Percentiles rank a stretch among this genome's conserved stretches.
Conservation (phyloP, 2,113 vertebrate genomes). For the Falco punctatus region DNA sequence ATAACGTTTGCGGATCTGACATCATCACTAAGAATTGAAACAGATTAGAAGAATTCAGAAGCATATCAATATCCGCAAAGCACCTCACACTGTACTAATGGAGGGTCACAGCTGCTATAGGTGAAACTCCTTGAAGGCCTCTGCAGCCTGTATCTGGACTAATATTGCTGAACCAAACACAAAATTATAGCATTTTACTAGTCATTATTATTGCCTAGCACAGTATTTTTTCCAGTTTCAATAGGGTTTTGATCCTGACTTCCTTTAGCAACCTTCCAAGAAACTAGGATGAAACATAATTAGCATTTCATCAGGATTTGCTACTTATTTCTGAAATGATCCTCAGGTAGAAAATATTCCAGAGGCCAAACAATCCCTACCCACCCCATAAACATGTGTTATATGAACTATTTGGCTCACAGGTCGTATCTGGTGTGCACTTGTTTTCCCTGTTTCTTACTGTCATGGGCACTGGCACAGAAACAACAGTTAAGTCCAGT, state of each 20-base stretch:
- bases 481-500: neutral
- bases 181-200: neutral
- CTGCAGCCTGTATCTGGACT: neutral
- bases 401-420: neutral
- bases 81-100: neutral
- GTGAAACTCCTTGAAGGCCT: neutral
- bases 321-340: neutral
- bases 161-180: neutral
- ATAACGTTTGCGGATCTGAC: constrained; percentile 93
- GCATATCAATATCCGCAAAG: neutral
- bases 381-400: neutral
- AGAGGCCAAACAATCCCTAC: neutral
- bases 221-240: neutral
- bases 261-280: neutral
- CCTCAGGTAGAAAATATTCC: neutral
- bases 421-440: neutral
- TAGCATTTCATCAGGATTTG: neutral
- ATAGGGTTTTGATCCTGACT: neutral
- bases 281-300: neutral
- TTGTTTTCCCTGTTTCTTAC: neutral
- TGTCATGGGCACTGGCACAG: neutral
- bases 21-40: constrained; percentile 83
- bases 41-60: neutral
- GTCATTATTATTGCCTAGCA: neutral
- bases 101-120: neutral